Conservation (phyloP, 2,113 vertebrate species). For the Phylloscopus trochiloides region DNA sequence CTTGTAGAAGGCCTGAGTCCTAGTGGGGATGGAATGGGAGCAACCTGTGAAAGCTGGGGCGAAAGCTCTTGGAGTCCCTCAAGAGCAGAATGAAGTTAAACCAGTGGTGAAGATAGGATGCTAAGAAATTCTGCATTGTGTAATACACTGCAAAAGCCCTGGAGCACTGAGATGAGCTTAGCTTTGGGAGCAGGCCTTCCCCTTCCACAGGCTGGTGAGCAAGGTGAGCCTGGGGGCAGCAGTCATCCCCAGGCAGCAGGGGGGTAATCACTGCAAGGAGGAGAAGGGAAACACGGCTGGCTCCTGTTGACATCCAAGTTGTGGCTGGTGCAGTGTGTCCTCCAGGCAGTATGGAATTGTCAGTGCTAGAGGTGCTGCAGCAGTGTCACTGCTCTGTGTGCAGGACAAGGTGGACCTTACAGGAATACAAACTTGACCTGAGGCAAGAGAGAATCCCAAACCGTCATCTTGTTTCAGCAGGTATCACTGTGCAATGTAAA, state of each 20-base stretch:
- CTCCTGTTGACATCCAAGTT: neutral
- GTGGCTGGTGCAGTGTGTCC: neutral
- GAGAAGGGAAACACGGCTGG: neutral
- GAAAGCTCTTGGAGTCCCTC: neutral
- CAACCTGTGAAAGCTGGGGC: neutral
- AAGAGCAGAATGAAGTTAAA: neutral
- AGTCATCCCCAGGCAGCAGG: neutral
- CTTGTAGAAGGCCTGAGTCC: neutral
- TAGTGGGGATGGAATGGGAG: neutral
- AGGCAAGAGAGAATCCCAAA: neutral
- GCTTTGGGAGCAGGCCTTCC: neutral
- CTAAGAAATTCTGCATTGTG: neutral
- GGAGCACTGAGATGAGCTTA: neutral
- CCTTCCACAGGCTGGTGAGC: neutral
- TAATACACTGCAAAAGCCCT: neutral
- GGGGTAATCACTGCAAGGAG: neutral
- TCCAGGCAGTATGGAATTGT: neutral
- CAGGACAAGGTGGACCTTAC: neutral
- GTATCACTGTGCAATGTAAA: neutral
- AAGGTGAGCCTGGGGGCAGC: neutral
- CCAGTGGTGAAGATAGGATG: neutral
- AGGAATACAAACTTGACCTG: accelerated
- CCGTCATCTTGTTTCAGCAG: neutral
- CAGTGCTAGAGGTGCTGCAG: neutral
- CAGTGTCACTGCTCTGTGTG: accelerated